These are phyloP conservation scores for Hylyphantes graminicola DNA, from an alignment of 1,140 invertebrate genomes.

Conservation along the genomic window DNA sequence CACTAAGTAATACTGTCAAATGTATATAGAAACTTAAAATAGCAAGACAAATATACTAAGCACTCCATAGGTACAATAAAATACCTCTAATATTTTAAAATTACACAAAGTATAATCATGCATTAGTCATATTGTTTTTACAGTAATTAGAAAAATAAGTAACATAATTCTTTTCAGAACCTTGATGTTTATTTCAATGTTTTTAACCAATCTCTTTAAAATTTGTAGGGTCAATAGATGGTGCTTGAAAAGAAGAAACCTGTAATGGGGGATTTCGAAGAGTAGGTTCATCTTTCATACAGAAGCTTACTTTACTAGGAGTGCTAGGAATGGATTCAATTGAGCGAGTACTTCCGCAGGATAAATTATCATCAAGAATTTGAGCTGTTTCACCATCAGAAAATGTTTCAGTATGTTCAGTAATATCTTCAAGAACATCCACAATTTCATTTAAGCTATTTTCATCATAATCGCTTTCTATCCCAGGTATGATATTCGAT, in stretches of 20 bases:
- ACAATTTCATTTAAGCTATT: slow-evolving; percentile 58
- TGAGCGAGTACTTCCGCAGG: slow-evolving; percentile 58
- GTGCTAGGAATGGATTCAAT: slow-evolving; percentile 57
- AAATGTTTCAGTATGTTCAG: slow-evolving; percentile 59
- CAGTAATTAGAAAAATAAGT: slow-evolving; percentile 49
- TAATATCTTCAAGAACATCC: slow-evolving; percentile 62
- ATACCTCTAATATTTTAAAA: slow-evolving; percentile 2
- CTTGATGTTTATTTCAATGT: slow-evolving; percentile 33
- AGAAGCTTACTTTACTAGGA: slow-evolving; percentile 47
- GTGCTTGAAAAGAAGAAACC: slow-evolving; percentile 6
- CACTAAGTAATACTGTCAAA: no score
- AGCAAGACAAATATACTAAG: slow-evolving; percentile 6
- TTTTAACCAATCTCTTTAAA: slow-evolving; percentile 27
- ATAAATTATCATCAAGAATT: slow-evolving; percentile 47
- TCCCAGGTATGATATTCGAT: not conserved
- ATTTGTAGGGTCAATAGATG: not conserved
- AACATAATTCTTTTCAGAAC: slow-evolving; percentile 33
- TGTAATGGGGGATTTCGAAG: not conserved
- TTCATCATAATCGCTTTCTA: slow-evolving; percentile 47
- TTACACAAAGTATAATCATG: slow-evolving; percentile 1
- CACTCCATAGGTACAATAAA: slow-evolving; percentile 5
- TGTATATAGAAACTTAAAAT: not conserved
- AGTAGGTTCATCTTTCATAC: slow-evolving; percentile 23
- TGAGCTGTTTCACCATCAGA: slow-evolving; percentile 59
- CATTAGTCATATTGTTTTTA: slow-evolving; percentile 3